Percentiles rank a stretch among this genome's conserved stretches.
phyloP scores from a whole-genome alignment of 2,797 vertebrate species.

The Eptatretus atami region DNA sequence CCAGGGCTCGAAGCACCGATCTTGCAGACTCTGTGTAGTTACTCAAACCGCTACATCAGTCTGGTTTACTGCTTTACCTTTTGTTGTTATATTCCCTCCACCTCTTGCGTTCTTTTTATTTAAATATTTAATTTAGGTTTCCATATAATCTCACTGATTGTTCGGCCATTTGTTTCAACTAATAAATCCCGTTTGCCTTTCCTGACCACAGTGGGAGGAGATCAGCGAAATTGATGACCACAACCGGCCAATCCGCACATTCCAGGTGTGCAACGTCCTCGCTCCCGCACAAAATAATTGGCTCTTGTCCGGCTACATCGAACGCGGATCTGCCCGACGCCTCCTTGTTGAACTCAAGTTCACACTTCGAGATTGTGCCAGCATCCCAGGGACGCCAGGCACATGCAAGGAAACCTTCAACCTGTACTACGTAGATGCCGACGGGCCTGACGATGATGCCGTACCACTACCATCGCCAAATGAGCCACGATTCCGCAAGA shows the following conservation, averaged over 20 bases:
- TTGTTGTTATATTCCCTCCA: too few species aligned
- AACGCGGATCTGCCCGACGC: neutral
- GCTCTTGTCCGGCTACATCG: neutral
- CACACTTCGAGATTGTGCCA: neutral
- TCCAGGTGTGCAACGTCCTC: slow-evolving; percentile 2
- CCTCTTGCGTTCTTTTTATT: too few species aligned
- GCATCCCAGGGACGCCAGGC: neutral
- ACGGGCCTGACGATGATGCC: neutral
- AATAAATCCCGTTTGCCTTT: too few species aligned
- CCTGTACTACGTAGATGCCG: neutral
- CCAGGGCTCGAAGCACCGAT: too few species aligned
- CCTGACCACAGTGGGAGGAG: neutral
- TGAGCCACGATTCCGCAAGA: neutral
- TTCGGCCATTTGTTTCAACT: too few species aligned
- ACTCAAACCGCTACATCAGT: too few species aligned
- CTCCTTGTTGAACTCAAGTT: neutral
- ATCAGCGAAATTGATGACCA: slow-evolving; percentile 1
- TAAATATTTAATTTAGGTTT: too few species aligned
- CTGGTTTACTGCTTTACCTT: too few species aligned
- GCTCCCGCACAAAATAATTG: neutral
- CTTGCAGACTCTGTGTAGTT: too few species aligned
- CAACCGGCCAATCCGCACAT: neutral
- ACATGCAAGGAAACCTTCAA: slow-evolving; percentile 3
- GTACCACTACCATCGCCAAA: neutral
- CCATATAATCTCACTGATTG: too few species aligned